These are phyloP conservation scores for Eretmochelys imbricata DNA, from an alignment of 2,113 vertebrate genomes.

Conservation along the genomic window DNA sequence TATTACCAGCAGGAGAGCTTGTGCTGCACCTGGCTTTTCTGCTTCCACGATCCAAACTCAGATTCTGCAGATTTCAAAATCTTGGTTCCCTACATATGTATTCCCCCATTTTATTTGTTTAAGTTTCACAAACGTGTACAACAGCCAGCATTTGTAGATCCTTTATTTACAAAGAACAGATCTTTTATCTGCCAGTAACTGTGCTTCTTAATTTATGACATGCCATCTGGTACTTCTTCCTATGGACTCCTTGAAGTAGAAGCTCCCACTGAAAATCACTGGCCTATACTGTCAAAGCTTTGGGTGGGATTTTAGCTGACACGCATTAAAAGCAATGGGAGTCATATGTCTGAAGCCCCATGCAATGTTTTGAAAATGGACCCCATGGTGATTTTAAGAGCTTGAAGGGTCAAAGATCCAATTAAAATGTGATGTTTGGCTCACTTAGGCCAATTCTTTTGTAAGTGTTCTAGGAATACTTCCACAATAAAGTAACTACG, in stretches of 20 bases:
- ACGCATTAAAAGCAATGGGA: slow-evolving; percentile 14
- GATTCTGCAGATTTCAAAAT: background rate
- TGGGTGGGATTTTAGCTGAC: background rate
- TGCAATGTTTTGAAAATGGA: background rate
- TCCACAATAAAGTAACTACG: slow-evolving; percentile 57
- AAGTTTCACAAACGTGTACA: background rate
- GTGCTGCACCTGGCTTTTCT: background rate
- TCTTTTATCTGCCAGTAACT: background rate
- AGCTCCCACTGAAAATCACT: background rate
- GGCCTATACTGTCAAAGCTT: slow-evolving; percentile 22
- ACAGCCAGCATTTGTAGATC: background rate
- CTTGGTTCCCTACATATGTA: background rate
- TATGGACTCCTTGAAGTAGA: background rate
- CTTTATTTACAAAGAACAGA: background rate
- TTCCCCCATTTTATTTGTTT: background rate
- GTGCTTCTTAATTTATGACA: slow-evolving; percentile 41
- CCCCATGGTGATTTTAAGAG: slow-evolving; percentile 25
- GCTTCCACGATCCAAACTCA: background rate
- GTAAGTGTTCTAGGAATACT: slow-evolving; percentile 54
- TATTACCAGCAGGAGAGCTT: background rate
- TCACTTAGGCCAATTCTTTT: slow-evolving; percentile 32
- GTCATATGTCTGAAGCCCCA: slow-evolving; percentile 9
- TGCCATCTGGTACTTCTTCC: slow-evolving; percentile 46
- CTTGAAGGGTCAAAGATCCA: background rate
- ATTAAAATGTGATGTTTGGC: slow-evolving; percentile 35